Conservation (phyloP, 2,888 invertebrate genomes). For the Zygaena filipendulae region DNA sequence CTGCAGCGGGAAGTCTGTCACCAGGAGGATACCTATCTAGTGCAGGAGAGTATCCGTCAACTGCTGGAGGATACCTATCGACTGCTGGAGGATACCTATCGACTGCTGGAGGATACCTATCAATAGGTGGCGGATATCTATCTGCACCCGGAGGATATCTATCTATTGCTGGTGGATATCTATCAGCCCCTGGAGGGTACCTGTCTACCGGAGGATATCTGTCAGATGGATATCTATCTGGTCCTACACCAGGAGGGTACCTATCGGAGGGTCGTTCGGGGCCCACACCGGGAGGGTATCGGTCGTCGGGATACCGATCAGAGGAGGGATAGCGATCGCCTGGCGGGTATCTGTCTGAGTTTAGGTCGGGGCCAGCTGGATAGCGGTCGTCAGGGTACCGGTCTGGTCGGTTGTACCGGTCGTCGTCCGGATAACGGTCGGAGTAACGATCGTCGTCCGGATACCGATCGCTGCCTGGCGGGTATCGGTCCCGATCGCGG, state of each 20-base stretch:
- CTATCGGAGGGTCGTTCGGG: slow-evolving; percentile 42
- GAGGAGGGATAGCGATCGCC: slow-evolving; percentile 29
- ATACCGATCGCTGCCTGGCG: slow-evolving; percentile 53
- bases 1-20: slow-evolving; percentile 40
- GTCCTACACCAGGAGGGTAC: slow-evolving; percentile 52
- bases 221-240: slow-evolving; percentile 35
- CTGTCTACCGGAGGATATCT: slow-evolving; percentile 32
- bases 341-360: slow-evolving; percentile 42
- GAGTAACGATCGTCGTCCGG: slow-evolving; percentile 65
- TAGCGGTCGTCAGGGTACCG: slow-evolving; percentile 59
- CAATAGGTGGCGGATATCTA: slow-evolving; percentile 61
- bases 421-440: slow-evolving; percentile 29
- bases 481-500: slow-evolving; percentile 47
- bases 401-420: slow-evolving; percentile 58
- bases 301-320: slow-evolving; percentile 51
- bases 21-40: slow-evolving; percentile 56
- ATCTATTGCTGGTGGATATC: slow-evolving; percentile 56
- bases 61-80: slow-evolving; percentile 50
- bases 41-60: slow-evolving; percentile 54
- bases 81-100: slow-evolving; percentile 46
- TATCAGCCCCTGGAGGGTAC: slow-evolving; percentile 52
- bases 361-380: slow-evolving; percentile 44
- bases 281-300: slow-evolving; percentile 53
- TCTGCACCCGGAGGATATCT: slow-evolving; percentile 51
- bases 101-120: slow-evolving; percentile 61